Base-by-base conservation (phyloP, 2,797 vertebrate genomes). In the Acanthopagrus latus region DNA sequence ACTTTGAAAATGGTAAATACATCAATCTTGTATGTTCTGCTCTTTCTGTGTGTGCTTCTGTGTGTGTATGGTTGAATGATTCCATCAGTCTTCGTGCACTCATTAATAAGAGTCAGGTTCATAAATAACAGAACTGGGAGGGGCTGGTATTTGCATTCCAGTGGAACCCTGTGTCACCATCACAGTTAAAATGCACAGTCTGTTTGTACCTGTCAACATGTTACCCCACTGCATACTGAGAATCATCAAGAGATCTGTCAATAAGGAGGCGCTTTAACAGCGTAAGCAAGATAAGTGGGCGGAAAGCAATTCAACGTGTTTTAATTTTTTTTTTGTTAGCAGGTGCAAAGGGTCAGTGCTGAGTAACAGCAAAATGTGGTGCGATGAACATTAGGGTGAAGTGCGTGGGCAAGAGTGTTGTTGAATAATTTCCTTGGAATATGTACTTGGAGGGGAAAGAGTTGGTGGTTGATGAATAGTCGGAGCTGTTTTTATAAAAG, bases 31-130 rank as follows among this genome's bases (percentile, higher is more conserved):
- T 17, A 48, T 59, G 50, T 66, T 63, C 58, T 74, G 38, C 76
- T 82, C 76, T 71, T 55, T 82, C 14, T 23, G 9, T 60, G 33
- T 55, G 46, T 71, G 71, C 51, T 54, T 68, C 41, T 59, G 74
- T 16, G 76, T 56, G 57, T 66, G 74, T 48, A 70, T 51, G 79
- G 76, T 63, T 80, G 83, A 82, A 72, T 46, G 82, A 87, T 84
- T 85, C 87, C 89, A 93, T 95, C 93, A 88, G 82, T 94, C 86
- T 87, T 86, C 64, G 82, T 87, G 78, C 79, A 69, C 63, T 87
- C 91, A 89, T 93, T 93, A 94, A 91, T 88, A 88, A 71, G 75
- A 84, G 81, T 83, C 78, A 75, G 78, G 57, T 80, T 90, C 83
- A 92, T 91, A 89, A 93, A 93, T 91, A 89, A 89, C 80, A 63